phyloP scores from a whole-genome alignment of 2,888 invertebrate genomes.

The Xestobium rufovillosum region DNA sequence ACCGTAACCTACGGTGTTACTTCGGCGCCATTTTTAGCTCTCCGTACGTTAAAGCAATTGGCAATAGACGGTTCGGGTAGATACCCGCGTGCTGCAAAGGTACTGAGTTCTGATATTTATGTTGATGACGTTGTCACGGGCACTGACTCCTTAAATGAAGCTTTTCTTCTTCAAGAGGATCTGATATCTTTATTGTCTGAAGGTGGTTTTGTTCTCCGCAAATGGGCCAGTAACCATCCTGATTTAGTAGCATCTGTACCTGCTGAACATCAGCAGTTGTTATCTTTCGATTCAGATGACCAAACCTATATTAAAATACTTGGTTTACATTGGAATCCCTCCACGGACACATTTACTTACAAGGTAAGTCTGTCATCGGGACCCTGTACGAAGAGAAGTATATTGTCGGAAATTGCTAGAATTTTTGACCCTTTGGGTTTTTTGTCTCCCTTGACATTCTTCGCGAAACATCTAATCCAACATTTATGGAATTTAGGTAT shows the following conservation, averaged over 20 bases:
- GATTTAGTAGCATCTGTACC: too few species aligned
- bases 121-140: not conserved
- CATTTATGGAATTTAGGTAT: slow-evolving; percentile 14
- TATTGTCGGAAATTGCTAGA: slow-evolving; percentile 21
- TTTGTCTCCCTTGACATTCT: slow-evolving; percentile 18
- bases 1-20: slow-evolving; percentile 3
- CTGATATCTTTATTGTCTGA: too few species aligned
- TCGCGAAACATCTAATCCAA: slow-evolving; percentile 25
- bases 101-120: not conserved
- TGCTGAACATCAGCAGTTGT: slow-evolving; percentile 5
- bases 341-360: slow-evolving; percentile 12
- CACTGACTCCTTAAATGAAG: too few species aligned
- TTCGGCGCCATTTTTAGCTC: not conserved
- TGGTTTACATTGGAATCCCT: slow-evolving; percentile 16
- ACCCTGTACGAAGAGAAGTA: slow-evolving; percentile 24
- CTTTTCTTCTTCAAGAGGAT: too few species aligned
- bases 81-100: not conserved
- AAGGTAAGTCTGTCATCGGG: not conserved
- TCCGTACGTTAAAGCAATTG: not conserved
- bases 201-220: too few species aligned
- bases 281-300: slow-evolving; percentile 5
- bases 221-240: too few species aligned
- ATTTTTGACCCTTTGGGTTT: slow-evolving; percentile 26
- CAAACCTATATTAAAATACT: slow-evolving; percentile 14
- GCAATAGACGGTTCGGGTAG: not conserved